Evolutionary conservation across 2,113 vertebrate species (phyloP), one percentile per base, ranked within the genome.

Genomic region (Noturus placidus): DNA sequence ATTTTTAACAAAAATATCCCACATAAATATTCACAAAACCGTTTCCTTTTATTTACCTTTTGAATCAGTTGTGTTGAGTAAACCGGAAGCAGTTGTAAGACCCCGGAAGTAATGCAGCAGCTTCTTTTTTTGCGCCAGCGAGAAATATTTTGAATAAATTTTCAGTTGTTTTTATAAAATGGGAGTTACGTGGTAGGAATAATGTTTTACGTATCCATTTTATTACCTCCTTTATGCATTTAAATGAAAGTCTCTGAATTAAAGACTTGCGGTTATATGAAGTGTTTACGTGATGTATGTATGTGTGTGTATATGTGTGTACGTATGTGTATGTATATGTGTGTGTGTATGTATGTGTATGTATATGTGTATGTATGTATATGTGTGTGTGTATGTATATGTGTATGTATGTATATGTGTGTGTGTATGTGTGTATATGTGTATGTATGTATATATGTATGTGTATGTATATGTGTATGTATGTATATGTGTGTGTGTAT

Each of bases 181-280:
- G 95, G 95, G 95, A 22, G 95, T 96, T 3, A 94, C 94, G 79
- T 96, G 95, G 95, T 96, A 82, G 93, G 95, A 15, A 78, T 30
- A 0, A 30, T 70, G 13, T 19, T 20, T 30, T n/a, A 77, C 13
- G 7, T 0, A 22, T 22, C 30, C 42, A 0, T 33, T 72, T 8
- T n/a, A 42, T 25, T 63, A 70, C 0, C 35, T n/a, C 46, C 7
- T 56, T 20, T 20, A 42, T 81, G 54, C 22, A 54, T 15, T 7
- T 27, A 8, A 42, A 4, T 33, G 6, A 35, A 19, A 10, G 19
- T 42, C 11, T 70, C 2, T 70, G 20, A 3, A 1, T 25, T 46
- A 46, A 46, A 76, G 19, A 42, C 15, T 30, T 72, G 65, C 17
- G 17, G 30, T 20, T 69, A 20, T 38, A 38, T 72, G 33, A 25